Evolutionary conservation across 2,113 vertebrate genomes (phyloP).

Genomic region (Lucifuga dentata): DNA sequence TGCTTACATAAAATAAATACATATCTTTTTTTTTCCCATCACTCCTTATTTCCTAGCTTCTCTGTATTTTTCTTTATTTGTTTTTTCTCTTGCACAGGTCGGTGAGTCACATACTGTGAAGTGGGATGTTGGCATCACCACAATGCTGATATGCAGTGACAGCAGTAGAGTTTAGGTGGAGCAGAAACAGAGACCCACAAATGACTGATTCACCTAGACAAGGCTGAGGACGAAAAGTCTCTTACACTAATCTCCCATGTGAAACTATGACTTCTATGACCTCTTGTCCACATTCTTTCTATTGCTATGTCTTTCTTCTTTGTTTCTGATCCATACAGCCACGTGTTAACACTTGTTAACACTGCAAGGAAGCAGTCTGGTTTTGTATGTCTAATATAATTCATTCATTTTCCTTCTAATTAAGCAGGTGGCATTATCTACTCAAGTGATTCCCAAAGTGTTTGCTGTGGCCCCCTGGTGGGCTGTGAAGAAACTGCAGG

Average conservation of each 20-base stretch:
- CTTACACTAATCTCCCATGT: conserved; percentile 13
- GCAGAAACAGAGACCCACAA: conserved; percentile 26
- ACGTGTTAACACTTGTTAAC: too few species aligned
- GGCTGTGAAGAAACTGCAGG: too few species aligned
- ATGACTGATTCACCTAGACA: conserved; percentile 51
- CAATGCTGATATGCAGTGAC: conserved; percentile 62
- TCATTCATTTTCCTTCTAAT: too few species aligned
- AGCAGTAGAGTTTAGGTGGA: conserved; percentile 39
- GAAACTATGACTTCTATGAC: conserved; percentile 18
- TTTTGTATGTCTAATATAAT: too few species aligned
- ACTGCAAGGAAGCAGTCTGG: too few species aligned
- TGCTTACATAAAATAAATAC: too few species aligned
- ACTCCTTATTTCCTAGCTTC: not conserved
- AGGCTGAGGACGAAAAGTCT: conserved; percentile 16
- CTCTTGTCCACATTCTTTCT: conserved; percentile 18
- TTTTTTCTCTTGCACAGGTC: conserved; percentile 25
- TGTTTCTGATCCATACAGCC: too few species aligned
- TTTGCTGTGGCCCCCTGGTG: too few species aligned
- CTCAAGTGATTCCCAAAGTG: too few species aligned
- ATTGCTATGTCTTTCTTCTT: not conserved
- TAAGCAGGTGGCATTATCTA: too few species aligned
- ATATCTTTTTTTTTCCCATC: too few species aligned
- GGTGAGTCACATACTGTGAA: conserved; percentile 24
- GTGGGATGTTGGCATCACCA: conserved; percentile 42
- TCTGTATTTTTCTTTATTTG: not conserved